Evolutionary conservation across 2,113 vertebrate species (phyloP).

Genomic region (cattle (Bos taurus)): ARS-UCD2.0 NC_037350.1:8483001-8483500

Average conservation of each 20-base stretch:
- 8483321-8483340: not conserved
- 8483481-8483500: too few relatives aligned
- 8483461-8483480: too few relatives aligned
- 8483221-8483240: not conserved
- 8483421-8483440: too few relatives aligned
- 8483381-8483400: not conserved
- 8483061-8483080: not conserved
- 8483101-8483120: not conserved
- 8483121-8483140: not conserved
- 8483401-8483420: too few relatives aligned
- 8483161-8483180: not conserved
- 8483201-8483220: not conserved
- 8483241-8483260: not conserved
- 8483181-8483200: not conserved
- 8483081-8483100: not conserved
- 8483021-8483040: not conserved
- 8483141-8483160: not conserved
- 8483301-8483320: not conserved
- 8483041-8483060: not conserved
- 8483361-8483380: not conserved
- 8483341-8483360: not conserved
- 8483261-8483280: not conserved
- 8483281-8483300: not conserved
- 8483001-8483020: not conserved
- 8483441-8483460: too few relatives aligned